phyloP scores from a whole-genome alignment of 35 echinoderm and acorn worm species.

The Heliocidaris erythrogramma region DNA sequence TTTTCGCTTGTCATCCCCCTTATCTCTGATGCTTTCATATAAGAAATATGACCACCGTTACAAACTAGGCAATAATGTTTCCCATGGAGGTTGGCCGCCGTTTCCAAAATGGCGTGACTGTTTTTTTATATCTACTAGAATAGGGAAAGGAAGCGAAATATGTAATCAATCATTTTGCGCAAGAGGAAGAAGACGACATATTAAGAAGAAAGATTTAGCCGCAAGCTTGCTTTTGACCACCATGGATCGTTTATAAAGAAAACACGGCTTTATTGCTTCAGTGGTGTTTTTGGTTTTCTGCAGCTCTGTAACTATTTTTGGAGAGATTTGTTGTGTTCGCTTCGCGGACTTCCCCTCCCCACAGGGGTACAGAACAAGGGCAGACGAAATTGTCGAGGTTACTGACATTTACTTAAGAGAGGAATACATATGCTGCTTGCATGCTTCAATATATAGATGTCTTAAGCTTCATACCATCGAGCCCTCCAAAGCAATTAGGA shows the following conservation, averaged over 20 bases:
- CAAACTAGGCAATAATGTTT: background rate
- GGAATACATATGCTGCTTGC: no score
- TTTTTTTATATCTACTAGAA: background rate
- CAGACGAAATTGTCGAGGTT: no score
- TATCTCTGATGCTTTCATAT: background rate
- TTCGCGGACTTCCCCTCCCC: no score
- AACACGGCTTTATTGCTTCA: background rate
- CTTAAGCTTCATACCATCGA: no score
- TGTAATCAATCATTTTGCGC: background rate
- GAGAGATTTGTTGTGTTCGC: background rate
- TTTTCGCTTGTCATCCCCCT: background rate
- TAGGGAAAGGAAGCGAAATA: background rate
- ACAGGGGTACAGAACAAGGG: no score
- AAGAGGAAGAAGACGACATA: background rate
- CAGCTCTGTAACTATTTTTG: background rate
- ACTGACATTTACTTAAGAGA: no score
- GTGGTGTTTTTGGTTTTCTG: background rate
- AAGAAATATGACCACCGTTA: background rate
- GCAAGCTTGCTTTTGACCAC: background rate
- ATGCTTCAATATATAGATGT: no score
- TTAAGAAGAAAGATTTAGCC: background rate
- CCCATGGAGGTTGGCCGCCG: background rate
- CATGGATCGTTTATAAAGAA: background rate
- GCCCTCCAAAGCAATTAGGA: no score
- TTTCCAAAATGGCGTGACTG: background rate